Evolutionary conservation across 23 tunicate genomes (phyloP).

Genomic region (Botrylloides violaceus): DNA sequence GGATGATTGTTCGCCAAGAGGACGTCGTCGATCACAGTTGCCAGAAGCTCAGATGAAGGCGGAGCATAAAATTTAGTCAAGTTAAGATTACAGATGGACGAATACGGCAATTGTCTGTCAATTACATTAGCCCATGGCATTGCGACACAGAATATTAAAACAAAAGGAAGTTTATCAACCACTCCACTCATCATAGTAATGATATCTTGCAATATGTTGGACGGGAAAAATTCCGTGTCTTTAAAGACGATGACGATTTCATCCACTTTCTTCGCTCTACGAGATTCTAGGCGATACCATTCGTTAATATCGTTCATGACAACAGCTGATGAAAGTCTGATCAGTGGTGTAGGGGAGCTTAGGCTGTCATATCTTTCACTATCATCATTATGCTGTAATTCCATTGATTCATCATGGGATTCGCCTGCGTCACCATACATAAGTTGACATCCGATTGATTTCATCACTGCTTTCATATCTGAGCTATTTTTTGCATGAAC

Average conservation of each 20-base stretch:
- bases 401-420: neutral
- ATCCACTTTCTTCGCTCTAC: neutral
- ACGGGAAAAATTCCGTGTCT: slow-evolving; percentile 60
- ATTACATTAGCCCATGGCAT: slow-evolving; percentile 63
- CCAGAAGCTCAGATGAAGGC: slow-evolving; percentile 47
- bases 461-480: slow-evolving; percentile 58
- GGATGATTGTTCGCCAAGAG: slow-evolving; percentile 38
- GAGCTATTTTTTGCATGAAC: slow-evolving; percentile 39
- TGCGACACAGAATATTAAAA: slow-evolving; percentile 61
- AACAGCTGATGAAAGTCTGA: slow-evolving; percentile 32
- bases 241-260: slow-evolving; percentile 53
- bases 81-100: slow-evolving; percentile 33
- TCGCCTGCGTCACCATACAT: slow-evolving; percentile 10
- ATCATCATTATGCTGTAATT: slow-evolving; percentile 14
- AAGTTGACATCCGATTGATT: slow-evolving; percentile 34
- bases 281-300: neutral
- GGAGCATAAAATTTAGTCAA: slow-evolving; percentile 57
- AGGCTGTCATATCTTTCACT: slow-evolving; percentile 28
- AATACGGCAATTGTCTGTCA: slow-evolving; percentile 52
- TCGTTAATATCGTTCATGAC: neutral
- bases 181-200: slow-evolving; percentile 44
- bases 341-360: slow-evolving; percentile 27
- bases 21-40: slow-evolving; percentile 51
- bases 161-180: slow-evolving; percentile 20
- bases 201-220: slow-evolving; percentile 54